These are phyloP conservation scores for Heliothis virescens DNA, from an alignment of 1,140 invertebrate species.

Conservation along the genomic window DNA sequence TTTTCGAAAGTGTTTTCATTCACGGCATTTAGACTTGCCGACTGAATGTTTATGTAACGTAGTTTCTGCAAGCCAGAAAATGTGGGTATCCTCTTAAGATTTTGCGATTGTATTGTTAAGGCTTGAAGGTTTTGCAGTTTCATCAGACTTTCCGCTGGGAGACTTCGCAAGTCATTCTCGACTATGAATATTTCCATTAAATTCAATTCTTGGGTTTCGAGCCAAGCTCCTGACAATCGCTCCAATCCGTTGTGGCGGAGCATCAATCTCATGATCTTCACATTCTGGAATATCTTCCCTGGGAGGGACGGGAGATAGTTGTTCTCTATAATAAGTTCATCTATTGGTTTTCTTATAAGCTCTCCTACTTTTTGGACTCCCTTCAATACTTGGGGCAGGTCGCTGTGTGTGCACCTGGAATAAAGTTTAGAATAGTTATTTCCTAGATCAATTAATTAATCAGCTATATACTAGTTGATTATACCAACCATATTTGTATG, in stretches of 20 bases:
- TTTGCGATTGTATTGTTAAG: conserved; percentile 92
- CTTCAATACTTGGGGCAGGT: conserved; percentile 90
- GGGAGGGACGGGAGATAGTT: conserved; percentile 93
- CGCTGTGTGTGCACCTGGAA: conserved; percentile 94
- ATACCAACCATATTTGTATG: conserved; percentile 89
- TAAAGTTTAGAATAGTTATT: background rate
- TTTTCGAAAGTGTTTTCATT: conserved; percentile 91
- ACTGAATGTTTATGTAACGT: conserved; percentile 90
- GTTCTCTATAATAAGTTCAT: conserved; percentile 94
- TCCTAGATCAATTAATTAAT: background rate
- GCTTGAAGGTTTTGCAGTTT: conserved; percentile 92
- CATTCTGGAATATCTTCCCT: conserved; percentile 91
- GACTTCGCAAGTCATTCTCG: conserved; percentile 91
- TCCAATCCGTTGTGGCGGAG: conserved; percentile 93
- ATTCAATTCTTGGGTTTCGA: conserved; percentile 91
- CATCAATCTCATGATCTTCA: conserved; percentile 93
- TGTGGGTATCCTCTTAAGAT: conserved; percentile 90
- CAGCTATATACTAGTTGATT: background rate
- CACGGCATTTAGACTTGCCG: conserved; percentile 89
- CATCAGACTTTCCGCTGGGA: conserved; percentile 92
- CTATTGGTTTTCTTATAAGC: conserved; percentile 90
- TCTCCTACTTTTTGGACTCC: conserved; percentile 91
- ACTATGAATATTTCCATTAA: conserved; percentile 94
- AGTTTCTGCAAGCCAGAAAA: conserved; percentile 89
- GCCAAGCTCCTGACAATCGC: conserved; percentile 92